Evolutionary conservation across 2,888 invertebrate genomes (phyloP).

Genomic region (Diaprepes abbreviatus): DNA sequence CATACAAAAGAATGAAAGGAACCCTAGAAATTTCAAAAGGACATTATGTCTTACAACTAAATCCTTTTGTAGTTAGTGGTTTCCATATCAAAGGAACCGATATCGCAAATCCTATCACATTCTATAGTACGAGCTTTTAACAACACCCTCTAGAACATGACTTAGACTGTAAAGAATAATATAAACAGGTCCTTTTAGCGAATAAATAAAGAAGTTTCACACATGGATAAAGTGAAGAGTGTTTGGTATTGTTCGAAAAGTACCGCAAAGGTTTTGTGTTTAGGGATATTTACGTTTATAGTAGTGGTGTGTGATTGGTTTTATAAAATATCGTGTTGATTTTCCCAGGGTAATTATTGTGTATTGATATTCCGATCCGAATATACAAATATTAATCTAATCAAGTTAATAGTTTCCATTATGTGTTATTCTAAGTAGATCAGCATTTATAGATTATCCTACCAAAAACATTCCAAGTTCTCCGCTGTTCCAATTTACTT

Average conservation of each 20-base stretch:
- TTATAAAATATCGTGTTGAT: not conserved
- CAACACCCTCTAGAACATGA: not conserved
- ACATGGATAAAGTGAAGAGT: constrained; percentile 52
- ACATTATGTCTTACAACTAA: constrained; percentile 16
- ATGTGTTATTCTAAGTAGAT: no score
- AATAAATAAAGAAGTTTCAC: constrained; percentile 49
- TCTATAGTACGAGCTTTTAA: not conserved
- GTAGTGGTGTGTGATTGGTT: not conserved
- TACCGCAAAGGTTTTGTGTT: constrained; percentile 49
- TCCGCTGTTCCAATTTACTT: no score
- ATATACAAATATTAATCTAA: no score
- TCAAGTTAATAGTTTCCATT: no score
- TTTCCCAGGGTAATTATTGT: no score
- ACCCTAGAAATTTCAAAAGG: constrained; percentile 1
- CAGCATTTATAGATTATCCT: no score
- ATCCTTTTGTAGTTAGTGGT: constrained; percentile 35
- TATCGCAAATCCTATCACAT: constrained; percentile 24
- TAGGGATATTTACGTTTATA: constrained; percentile 16
- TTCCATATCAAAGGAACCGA: constrained; percentile 41
- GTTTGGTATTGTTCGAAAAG: constrained; percentile 46
- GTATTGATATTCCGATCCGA: no score
- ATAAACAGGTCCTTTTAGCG: constrained; percentile 14
- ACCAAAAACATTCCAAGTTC: no score
- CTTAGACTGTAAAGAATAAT: not conserved
- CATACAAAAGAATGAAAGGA: constrained; percentile 18